Base-by-base conservation (phyloP, 2,888 invertebrate species). In the Microplitis manilae region DNA sequence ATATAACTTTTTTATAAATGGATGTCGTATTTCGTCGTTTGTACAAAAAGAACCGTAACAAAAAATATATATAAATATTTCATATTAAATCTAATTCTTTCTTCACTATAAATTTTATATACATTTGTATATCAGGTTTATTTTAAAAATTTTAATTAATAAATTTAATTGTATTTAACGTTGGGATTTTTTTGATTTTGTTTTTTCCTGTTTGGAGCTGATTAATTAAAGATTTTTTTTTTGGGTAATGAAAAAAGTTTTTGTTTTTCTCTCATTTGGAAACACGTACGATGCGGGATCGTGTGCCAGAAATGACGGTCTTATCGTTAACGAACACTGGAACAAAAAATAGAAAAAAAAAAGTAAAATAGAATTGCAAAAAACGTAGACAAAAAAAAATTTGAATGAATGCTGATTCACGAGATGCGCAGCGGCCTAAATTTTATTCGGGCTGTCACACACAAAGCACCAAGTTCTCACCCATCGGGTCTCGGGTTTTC, bases 171-270 rank as follows among this genome's bases (percentile, higher is more conserved):
- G 79, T 78, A 78, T 78, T 68, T 75, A 30, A 30, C 1, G 4
- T 4, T 30, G 30, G 30, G 4, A 0, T 30, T 30, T 30, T 30
- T 30, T 30, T 30, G 4, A 2, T 30, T 30, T 30, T 30, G 30
- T 30, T 30, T 30, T 50, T 50, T 50, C 8, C 13, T 50, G 50
- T 50, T 50, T 50, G 8, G 8, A 50, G 50, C 13, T 50, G 13
- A 50, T 50, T 50, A 50, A 50, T 50, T 50, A 50, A 50, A 50
- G 13, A 13, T 71, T 74, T 76, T 30, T 67, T 9, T 20, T 61
- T 78, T 76, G 78, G 79, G 76, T 79, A 79, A 81, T 81, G 78
- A 81, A 77, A 80, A 78, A 79, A 78, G 77, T 81, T 79, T 70
- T 78, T 72, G 77, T 79, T 81, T 77, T 39, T 73, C 50, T 30